Conservation (phyloP, 92 coral and sea anemone species). For the Palythoa grandiflora region DNA sequence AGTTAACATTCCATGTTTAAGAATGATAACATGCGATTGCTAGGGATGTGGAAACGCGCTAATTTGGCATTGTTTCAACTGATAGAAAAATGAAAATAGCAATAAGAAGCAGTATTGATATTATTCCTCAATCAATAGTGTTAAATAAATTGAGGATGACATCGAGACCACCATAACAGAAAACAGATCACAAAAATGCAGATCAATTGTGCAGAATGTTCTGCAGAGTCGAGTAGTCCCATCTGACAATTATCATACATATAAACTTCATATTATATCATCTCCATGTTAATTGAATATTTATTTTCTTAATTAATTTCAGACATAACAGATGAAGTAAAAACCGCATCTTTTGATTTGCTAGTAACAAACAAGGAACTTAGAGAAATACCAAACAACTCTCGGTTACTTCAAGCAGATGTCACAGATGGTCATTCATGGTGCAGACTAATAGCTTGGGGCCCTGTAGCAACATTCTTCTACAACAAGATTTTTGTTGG, state of each 20-base stretch:
- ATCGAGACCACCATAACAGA: slow-evolving; percentile 39
- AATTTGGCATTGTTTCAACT: slow-evolving; percentile 27
- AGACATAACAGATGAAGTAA: slow-evolving; percentile 48
- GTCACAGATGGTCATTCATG: slow-evolving; percentile 43
- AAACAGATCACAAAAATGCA: slow-evolving; percentile 45
- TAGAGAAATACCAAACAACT: slow-evolving; percentile 43
- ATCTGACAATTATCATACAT: slow-evolving; percentile 34
- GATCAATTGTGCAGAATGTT: slow-evolving; percentile 46
- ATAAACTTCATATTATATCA: neutral
- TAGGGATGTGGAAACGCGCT: neutral
- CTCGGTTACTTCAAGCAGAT: slow-evolving; percentile 44
- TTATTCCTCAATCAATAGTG: slow-evolving; percentile 31
- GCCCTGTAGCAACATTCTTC: slow-evolving; percentile 45
- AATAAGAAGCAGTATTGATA: slow-evolving; percentile 27
- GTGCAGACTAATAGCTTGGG: slow-evolving; percentile 50
- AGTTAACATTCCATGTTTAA: neutral
- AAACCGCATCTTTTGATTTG: slow-evolving; percentile 40
- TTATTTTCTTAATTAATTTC: slow-evolving; percentile 37
- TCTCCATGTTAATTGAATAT: slow-evolving; percentile 35
- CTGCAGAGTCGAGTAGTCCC: slow-evolving; percentile 42
- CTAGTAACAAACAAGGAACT: slow-evolving; percentile 45
- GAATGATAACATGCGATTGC: slow-evolving; percentile 7
- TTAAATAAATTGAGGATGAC: slow-evolving; percentile 32
- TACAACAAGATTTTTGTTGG: slow-evolving; percentile 42
- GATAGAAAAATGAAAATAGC: slow-evolving; percentile 31